Evolutionary conservation across 1,140 invertebrate species (phyloP).

Genomic region (Sipha flava): DNA sequence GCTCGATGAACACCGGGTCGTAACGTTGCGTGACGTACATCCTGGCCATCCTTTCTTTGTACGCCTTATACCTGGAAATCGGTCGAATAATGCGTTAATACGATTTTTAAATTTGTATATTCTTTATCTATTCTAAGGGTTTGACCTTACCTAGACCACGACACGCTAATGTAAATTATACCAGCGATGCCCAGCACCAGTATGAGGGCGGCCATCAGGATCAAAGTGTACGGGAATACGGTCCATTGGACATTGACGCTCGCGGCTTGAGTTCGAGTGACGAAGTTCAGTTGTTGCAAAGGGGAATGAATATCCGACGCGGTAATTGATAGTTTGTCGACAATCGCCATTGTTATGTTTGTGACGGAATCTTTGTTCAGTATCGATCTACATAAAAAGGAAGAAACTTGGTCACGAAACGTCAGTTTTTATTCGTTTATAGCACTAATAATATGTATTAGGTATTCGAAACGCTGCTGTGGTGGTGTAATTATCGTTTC

Average conservation of each 20-base stretch:
- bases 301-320: conserved; percentile 62
- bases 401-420: neutral
- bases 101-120: neutral
- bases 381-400: conserved; percentile 33
- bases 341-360: conserved; percentile 58
- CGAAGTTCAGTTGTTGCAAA: conserved; percentile 44
- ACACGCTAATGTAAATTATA: conserved; percentile 83
- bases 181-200: conserved; percentile 73
- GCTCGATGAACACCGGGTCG: conserved; percentile 68
- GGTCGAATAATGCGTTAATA: neutral
- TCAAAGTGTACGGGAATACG: conserved; percentile 76
- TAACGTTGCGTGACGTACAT: conserved; percentile 67
- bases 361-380: conserved; percentile 45
- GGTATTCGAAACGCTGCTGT: neutral
- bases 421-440: neutral
- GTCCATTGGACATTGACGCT: conserved; percentile 57
- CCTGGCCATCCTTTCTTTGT: conserved; percentile 64
- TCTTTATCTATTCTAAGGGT: neutral
- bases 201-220: conserved; percentile 77
- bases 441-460: neutral
- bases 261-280: conserved; percentile 46
- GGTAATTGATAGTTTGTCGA: conserved; percentile 53
- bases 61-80: conserved; percentile 61
- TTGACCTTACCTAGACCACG: conserved; percentile 71
- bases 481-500: too few relatives aligned